These are phyloP conservation scores for Salvelinus fontinalis DNA, from an alignment of 2,113 vertebrate genomes.

Conservation along the genomic window DNA sequence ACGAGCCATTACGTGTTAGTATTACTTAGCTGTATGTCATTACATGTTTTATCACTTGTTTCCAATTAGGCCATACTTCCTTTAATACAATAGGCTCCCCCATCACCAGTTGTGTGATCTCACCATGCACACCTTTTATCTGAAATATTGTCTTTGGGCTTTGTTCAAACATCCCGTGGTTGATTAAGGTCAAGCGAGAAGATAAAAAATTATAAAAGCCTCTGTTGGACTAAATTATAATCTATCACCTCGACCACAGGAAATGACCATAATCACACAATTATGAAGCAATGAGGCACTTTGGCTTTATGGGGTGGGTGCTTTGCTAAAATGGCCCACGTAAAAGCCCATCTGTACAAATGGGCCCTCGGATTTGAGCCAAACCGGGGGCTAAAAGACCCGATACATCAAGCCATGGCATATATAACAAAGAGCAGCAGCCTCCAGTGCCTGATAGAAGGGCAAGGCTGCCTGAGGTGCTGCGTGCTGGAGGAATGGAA, in stretches of 20 bases:
- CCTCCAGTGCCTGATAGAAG: conserved; percentile 24
- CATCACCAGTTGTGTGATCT: not conserved
- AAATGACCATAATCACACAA: conserved; percentile 64
- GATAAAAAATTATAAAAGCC: conserved; percentile 60
- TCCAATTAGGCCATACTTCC: not conserved
- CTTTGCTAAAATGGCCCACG: conserved; percentile 63
- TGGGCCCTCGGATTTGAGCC: conserved; percentile 59
- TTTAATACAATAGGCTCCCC: not conserved
- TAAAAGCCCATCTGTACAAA: conserved; percentile 67
- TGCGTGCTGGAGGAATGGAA: not conserved
- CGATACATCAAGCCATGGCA: conserved; percentile 44
- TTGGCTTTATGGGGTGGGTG: conserved; percentile 61
- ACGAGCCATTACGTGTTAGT: not conserved
- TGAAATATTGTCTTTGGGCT: conserved; percentile 41
- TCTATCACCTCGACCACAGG: conserved; percentile 54
- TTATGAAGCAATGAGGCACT: conserved; percentile 65
- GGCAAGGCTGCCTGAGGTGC: not conserved
- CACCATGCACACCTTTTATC: conserved; percentile 20
- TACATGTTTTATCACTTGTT: not conserved
- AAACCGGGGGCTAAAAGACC: conserved; percentile 55
- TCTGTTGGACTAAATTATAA: conserved; percentile 52
- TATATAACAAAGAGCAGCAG: conserved; percentile 28
- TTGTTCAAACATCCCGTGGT: conserved; percentile 52
- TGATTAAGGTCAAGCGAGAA: conserved; percentile 61
- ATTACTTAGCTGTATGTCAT: not conserved